These are phyloP conservation scores for Stictocephala bisonia DNA, from an alignment of 2,888 invertebrate genomes.

Conservation along the genomic window DNA sequence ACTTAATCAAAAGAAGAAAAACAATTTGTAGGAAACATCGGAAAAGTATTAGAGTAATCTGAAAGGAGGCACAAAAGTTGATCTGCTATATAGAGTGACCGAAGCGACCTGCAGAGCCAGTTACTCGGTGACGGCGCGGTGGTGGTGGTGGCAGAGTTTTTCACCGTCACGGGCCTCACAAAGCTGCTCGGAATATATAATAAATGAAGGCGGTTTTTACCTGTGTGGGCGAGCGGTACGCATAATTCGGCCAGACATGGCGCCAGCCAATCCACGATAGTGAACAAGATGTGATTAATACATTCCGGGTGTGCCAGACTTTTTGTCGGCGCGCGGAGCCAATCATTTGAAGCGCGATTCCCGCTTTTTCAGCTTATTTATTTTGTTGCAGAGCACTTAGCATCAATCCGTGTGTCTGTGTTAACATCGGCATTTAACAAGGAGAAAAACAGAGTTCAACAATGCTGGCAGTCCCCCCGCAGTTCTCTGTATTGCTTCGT, in stretches of 20 bases:
- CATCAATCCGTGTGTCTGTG: constrained; percentile 36
- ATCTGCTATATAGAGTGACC: too few species aligned
- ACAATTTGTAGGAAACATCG: too few species aligned
- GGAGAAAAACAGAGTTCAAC: constrained; percentile 28
- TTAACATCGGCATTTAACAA: constrained; percentile 29
- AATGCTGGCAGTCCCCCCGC: constrained; percentile 25
- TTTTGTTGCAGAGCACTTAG: constrained; percentile 37
- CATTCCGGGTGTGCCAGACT: constrained; percentile 25
- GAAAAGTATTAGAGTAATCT: too few species aligned
- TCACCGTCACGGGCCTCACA: too few species aligned
- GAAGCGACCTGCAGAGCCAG: too few species aligned
- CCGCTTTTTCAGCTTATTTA: constrained; percentile 30
- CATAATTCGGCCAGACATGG: constrained; percentile 35
- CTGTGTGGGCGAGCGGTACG: constrained; percentile 35
- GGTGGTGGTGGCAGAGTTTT: too few species aligned
- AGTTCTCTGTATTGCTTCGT: constrained; percentile 2
- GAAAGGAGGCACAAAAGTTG: too few species aligned
- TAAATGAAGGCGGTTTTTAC: constrained; percentile 29
- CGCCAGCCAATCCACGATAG: constrained; percentile 25
- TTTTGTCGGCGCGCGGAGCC: constrained; percentile 30
- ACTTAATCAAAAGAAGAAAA: too few species aligned
- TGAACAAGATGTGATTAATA: constrained; percentile 41
- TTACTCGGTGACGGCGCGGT: too few species aligned
- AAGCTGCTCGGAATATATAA: constrained; percentile 18
- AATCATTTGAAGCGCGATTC: constrained; percentile 15